phyloP scores from a whole-genome alignment of 2,113 vertebrate species.

The Eonycteris spelaea region DNA sequence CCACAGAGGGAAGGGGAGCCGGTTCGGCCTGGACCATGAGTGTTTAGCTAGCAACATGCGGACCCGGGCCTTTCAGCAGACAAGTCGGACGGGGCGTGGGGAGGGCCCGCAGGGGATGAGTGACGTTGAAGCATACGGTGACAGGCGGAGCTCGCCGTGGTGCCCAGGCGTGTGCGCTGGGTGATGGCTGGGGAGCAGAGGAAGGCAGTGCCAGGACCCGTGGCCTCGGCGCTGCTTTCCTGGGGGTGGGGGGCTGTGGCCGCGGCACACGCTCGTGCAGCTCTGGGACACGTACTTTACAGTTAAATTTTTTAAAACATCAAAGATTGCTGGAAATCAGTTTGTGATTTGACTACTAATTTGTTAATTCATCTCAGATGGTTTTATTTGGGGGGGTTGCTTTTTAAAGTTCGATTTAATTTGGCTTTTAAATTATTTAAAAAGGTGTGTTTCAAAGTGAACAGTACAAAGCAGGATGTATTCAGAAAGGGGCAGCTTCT shows the following conservation, averaged over 20 bases:
- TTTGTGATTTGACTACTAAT: neutral
- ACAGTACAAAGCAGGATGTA: neutral
- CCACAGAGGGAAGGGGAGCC: neutral
- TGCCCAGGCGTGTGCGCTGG: too few relatives aligned
- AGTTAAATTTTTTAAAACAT: neutral
- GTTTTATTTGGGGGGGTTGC: neutral
- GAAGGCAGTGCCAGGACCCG: too few relatives aligned
- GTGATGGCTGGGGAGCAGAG: too few relatives aligned
- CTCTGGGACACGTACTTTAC: neutral
- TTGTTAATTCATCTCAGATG: neutral
- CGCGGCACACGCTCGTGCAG: neutral
- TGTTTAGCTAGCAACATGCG: neutral
- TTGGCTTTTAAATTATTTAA: neutral
- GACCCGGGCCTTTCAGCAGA: too few relatives aligned
- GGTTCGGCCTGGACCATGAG: too few relatives aligned
- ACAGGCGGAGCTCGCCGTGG: too few relatives aligned
- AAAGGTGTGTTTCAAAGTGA: neutral
- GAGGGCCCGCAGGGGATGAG: neutral
- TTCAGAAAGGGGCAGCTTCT: neutral
- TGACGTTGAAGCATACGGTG: too few relatives aligned
- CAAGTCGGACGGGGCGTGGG: neutral
- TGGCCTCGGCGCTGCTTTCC: too few relatives aligned
- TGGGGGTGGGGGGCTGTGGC: too few relatives aligned
- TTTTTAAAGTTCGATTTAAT: neutral
- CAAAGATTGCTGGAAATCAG: neutral